Evolutionary conservation across 2,797 vertebrate genomes (phyloP), one percentile per base, ranked within the genome.

Genomic region (Pempheris klunzingeri): DNA sequence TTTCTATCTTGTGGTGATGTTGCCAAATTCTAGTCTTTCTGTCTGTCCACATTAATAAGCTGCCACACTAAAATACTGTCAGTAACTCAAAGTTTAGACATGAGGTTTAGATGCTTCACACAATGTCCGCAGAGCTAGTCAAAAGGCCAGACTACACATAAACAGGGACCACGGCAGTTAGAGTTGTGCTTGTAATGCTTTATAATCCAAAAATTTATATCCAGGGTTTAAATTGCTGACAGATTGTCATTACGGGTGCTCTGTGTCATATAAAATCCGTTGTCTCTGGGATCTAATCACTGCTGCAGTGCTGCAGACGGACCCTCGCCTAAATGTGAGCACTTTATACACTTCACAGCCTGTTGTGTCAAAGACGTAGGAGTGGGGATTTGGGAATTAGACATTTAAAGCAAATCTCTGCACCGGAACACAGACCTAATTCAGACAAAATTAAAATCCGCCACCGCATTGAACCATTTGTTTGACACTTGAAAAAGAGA

Each of bases 161-260:
- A 93, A 72, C 91, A 88, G 94, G 94, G 91, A 95, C 95, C 95
- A 96, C 47, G 91, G 32, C 2, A 38, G 50, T 65, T 77, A 62
- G 30, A 83, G 47, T 55, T 68, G 67, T 82, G 71, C 71, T 88
- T 85, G 46, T 77, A 55, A 83, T 69, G 62, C 80, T 90, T 87
- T 83, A 75, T 81, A 77, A 39, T 81, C 54, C 61, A 73, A 76
- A 80, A 69, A 61, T 58, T n/a, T 5, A 50, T 69, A 80, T 77
- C 67, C 77, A 86, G 76, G 86, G 74, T 87, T 87, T 36, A n/a
- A 66, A 63, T 2, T 28, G 30, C 81, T 62, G 64, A 64, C 70
- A 28, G 26, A 57, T 41, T 74, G 66, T 82, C 81, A 74, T 78
- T 86, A 74, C 22, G 18, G 82, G 83, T 90, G 89, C 82, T 92